Conservation (phyloP, 2,113 vertebrate species). For the Xiphophorus hellerii region DNA sequence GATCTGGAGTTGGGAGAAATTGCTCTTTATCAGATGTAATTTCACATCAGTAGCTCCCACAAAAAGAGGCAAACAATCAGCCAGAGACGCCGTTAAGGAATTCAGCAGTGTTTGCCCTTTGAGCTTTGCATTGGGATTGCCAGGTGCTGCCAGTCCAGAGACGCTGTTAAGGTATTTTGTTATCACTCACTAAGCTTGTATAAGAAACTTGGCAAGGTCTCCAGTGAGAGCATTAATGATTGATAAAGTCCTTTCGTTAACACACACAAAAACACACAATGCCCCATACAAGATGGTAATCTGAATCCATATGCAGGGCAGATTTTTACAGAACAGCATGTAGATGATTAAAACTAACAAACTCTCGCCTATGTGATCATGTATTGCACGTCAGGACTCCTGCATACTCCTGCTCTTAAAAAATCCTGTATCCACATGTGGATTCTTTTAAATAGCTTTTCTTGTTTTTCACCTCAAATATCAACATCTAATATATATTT, state of each 20-base stretch:
- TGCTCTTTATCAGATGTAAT: constrained; percentile 9
- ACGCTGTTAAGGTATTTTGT: constrained; percentile 49
- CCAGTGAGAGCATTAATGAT: constrained; percentile 69
- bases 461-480: too few relatives aligned
- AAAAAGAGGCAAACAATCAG: constrained; percentile 9
- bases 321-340: background rate
- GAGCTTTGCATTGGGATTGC: constrained; percentile 30
- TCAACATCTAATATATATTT: background rate
- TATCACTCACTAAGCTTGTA: constrained; percentile 45
- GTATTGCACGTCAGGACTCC: background rate
- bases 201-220: constrained; percentile 48
- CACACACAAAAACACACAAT: constrained; percentile 19
- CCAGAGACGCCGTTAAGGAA: background rate
- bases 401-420: background rate
- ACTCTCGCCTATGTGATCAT: background rate
- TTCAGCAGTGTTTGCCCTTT: constrained; percentile 42
- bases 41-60: background rate
- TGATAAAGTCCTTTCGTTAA: constrained; percentile 55
- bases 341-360: background rate
- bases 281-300: background rate
- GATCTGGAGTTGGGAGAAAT: background rate
- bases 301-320: background rate
- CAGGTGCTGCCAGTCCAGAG: constrained; percentile 29
- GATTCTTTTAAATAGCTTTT: background rate
- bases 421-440: background rate